Evolutionary conservation across 2,797 vertebrate species (phyloP), one percentile per base, ranked within the genome.

Genomic region (Chaunax sp.): DNA sequence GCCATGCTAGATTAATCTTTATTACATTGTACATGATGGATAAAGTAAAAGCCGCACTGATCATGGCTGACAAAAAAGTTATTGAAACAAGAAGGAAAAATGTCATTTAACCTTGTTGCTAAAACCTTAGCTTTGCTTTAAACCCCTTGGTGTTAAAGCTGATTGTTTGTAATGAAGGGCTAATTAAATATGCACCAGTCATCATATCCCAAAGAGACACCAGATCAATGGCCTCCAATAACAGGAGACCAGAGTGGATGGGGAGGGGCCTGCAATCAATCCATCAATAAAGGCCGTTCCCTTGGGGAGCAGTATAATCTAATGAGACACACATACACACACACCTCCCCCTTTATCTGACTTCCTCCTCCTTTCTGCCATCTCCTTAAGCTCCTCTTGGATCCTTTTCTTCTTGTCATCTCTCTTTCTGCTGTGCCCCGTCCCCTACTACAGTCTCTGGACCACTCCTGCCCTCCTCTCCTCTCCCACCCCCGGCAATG

Each of bases 231-330:
- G 69, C 69, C 75, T 80, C 77, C 86, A 88, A 87, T 81, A 69
- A 82, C 76, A 81, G 64, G 35, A 71, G 75, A 73, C 64, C 73
- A 58, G 72, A 79, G 82, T 80, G 77, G 74, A 86, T 20, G 64
- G 89, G 88, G 88, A 84, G 86, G 87, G 67, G 81, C 65, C 77
- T 76, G 80, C 89, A 90, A 90, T 92, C 91, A 90, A 92, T 91
- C 87, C 78, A 91, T 93, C 91, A 93, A 92, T 92, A 89, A 83
- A 55, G 72, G 58, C 79, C 11, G 65, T 62, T 84, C 71, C 82
- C 88, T 84, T 25, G n/a, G 87, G 87, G 85, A 84, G 82, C 61
- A 2, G 86, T 76, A 89, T 87, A 87, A 92, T 89, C 85, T 89
- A 90, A 92, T 92, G 88, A 87, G 59, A 75, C 61, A 77, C 77